These are phyloP conservation scores for Pseudopleuronectes americanus DNA, from an alignment of 2,797 vertebrate species.

Conservation along the genomic window DNA sequence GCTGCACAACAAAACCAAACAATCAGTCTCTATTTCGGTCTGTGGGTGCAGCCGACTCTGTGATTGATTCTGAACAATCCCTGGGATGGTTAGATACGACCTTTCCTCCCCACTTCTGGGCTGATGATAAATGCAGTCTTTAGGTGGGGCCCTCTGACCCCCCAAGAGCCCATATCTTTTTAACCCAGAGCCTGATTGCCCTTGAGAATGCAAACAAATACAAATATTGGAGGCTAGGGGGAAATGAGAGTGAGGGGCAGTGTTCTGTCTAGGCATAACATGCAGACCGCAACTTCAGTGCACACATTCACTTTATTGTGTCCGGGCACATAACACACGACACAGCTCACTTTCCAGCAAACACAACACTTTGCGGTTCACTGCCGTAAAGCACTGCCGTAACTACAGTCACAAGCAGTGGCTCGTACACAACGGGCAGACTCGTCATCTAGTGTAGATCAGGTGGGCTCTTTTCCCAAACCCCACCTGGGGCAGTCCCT, in stretches of 20 bases:
- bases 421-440: slow-evolving; percentile 10
- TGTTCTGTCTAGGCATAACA: too few relatives aligned
- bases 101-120: slow-evolving; percentile 58
- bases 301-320: too few relatives aligned
- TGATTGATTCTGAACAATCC: slow-evolving; percentile 70
- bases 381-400: too few relatives aligned
- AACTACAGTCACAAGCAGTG: too few relatives aligned
- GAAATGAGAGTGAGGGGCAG: slow-evolving; percentile 46
- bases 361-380: too few relatives aligned
- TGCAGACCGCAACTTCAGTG: too few relatives aligned
- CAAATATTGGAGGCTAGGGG: slow-evolving; percentile 35
- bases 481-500: slow-evolving; percentile 45
- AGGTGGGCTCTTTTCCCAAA: slow-evolving; percentile 31
- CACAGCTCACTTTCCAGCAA: too few relatives aligned
- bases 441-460: slow-evolving; percentile 40
- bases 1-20: slow-evolving; percentile 61
- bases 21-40: slow-evolving; percentile 61
- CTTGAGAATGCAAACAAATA: slow-evolving; percentile 37
- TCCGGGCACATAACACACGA: too few relatives aligned
- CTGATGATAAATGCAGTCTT: slow-evolving; percentile 66
- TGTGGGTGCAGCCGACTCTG: slow-evolving; percentile 15
- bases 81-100: slow-evolving; percentile 54
- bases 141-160: slow-evolving; percentile 61
- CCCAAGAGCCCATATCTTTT: slow-evolving; percentile 47
- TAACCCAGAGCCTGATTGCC: slow-evolving; percentile 69